Percentiles rank a stretch among this genome's conserved stretches.
These are phyloP conservation scores for Heliocidaris erythrogramma DNA, from an alignment of 35 echinoderm and acorn worm species.

Conservation along the genomic window DNA sequence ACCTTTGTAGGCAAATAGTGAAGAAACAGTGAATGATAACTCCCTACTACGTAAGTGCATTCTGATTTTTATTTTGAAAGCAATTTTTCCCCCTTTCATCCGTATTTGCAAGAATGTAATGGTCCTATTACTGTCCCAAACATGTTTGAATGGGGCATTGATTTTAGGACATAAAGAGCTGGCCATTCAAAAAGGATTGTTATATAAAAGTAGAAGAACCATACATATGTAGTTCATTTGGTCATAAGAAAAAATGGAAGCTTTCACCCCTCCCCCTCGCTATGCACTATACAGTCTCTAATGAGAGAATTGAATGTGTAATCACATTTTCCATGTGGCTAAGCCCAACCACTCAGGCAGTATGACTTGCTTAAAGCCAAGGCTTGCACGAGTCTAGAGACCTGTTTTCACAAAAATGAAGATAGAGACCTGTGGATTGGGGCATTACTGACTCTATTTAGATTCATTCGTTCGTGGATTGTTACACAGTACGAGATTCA, in stretches of 20 bases:
- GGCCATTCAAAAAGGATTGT: too few relatives aligned
- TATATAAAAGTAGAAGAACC: not conserved
- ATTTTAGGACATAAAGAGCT: not conserved
- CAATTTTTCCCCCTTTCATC: not conserved
- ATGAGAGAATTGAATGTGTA: slow-evolving; percentile 51
- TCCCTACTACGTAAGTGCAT: not conserved
- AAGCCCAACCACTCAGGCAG: not conserved
- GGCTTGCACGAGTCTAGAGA: not conserved
- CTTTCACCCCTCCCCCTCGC: not conserved
- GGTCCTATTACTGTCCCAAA: not conserved
- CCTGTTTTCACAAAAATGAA: not conserved
- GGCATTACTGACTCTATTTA: too few relatives aligned
- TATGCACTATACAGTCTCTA: not conserved
- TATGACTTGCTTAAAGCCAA: not conserved
- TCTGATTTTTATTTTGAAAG: not conserved
- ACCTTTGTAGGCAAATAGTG: not conserved
- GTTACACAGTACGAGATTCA: too few relatives aligned
- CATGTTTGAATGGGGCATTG: not conserved
- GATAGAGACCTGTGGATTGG: not conserved
- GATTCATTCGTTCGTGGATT: too few relatives aligned
- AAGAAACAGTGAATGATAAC: too few relatives aligned
- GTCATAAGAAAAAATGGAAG: not conserved
- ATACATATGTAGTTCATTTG: not conserved
- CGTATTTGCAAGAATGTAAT: not conserved
- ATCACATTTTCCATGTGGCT: slow-evolving; percentile 34